phyloP scores from a whole-genome alignment of 1,140 invertebrate genomes.

The Drosophila nannoptera region DNA sequence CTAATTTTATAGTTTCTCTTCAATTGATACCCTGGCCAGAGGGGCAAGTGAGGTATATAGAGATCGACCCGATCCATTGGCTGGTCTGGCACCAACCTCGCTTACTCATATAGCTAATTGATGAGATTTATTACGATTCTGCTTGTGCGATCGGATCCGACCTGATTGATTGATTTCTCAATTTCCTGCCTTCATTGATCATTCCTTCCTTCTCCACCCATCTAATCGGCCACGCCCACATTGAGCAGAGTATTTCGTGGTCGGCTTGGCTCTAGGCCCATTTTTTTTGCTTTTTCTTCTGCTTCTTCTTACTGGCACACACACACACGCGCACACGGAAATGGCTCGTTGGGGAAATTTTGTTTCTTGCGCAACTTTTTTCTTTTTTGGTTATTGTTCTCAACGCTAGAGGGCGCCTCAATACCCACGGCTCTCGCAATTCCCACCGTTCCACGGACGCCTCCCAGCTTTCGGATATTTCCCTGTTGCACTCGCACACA shows the following conservation, averaged over 20 bases:
- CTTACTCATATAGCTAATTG: neutral
- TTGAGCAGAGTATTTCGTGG: neutral
- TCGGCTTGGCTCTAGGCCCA: neutral
- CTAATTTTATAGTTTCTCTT: conserved; percentile 22
- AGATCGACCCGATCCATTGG: neutral
- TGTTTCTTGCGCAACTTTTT: conserved; percentile 56
- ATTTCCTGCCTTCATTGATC: too few species aligned
- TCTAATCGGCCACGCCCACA: too few species aligned
- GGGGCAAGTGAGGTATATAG: neutral
- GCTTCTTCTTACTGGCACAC: conserved; percentile 8
- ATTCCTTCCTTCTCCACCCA: too few species aligned
- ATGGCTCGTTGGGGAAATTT: conserved; percentile 77
- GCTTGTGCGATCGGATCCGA: too few species aligned
- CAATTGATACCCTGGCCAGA: neutral
- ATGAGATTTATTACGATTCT: neutral
- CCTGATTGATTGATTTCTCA: too few species aligned
- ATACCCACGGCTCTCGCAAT: neutral
- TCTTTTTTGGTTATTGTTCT: conserved; percentile 47
- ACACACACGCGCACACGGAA: conserved; percentile 23
- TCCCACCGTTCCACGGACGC: conserved; percentile 5
- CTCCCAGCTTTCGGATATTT: neutral
- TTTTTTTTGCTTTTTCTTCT: conserved; percentile 2
- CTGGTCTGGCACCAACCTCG: too few species aligned
- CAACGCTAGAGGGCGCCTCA: conserved; percentile 27
- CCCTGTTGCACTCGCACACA: conserved; percentile 1